Percentiles rank a stretch among this genome's conserved stretches.
Conservation (phyloP, 2,113 vertebrate species). For the Campylorhamphus procurvoides region DNA sequence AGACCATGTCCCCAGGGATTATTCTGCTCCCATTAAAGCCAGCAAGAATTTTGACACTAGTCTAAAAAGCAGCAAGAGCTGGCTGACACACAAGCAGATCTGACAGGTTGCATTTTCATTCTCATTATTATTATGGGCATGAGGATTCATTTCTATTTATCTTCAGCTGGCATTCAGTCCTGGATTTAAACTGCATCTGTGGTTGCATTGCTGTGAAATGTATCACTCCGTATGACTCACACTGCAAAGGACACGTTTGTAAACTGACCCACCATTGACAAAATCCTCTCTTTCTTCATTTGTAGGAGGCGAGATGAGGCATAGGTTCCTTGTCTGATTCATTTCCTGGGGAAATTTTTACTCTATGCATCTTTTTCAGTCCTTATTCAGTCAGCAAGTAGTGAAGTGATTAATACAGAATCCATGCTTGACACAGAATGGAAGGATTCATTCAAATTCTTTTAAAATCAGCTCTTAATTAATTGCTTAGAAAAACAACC, state of each 20-base stretch:
- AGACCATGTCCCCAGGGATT: neutral
- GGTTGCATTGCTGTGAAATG: slow-evolving; percentile 69
- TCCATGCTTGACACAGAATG: slow-evolving; percentile 52
- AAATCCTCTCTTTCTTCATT: slow-evolving; percentile 51
- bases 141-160: neutral
- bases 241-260: slow-evolving; percentile 64
- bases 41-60: neutral
- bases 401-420: slow-evolving; percentile 69
- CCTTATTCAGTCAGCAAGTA: slow-evolving; percentile 57
- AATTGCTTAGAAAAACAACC: slow-evolving; percentile 45
- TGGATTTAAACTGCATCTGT: slow-evolving; percentile 46
- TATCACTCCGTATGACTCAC: slow-evolving; percentile 69
- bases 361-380: slow-evolving; percentile 40
- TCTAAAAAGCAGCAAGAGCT: neutral
- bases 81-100: neutral
- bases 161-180: slow-evolving; percentile 10
- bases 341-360: slow-evolving; percentile 78
- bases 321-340: slow-evolving; percentile 75
- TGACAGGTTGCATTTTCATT: slow-evolving; percentile 19
- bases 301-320: slow-evolving; percentile 63
- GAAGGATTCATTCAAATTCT: slow-evolving; percentile 44
- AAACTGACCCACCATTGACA: slow-evolving; percentile 73
- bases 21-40: neutral
- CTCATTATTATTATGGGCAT: neutral
- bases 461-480: slow-evolving; percentile 57